Conservation (phyloP, 2,113 vertebrate genomes). For the Chlorocebus sabaeus region DNA sequence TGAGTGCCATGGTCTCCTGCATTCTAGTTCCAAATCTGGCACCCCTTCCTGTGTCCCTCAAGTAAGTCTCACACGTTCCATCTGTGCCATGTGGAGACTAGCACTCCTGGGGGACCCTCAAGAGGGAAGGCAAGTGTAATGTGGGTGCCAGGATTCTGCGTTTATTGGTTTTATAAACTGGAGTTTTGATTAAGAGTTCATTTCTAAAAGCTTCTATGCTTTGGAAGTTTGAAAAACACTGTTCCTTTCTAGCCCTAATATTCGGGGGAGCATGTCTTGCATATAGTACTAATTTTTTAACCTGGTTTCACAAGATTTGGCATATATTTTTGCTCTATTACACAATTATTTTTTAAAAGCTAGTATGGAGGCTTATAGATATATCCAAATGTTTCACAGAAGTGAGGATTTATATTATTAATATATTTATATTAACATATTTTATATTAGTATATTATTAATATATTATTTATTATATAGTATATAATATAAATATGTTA, state of each 20-base stretch:
- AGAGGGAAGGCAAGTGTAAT: not conserved
- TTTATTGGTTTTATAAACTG: not conserved
- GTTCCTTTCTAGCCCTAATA: not conserved
- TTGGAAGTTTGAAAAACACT: not conserved
- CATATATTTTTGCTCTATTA: not conserved
- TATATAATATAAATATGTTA: no score
- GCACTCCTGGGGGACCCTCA: not conserved
- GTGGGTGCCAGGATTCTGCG: not conserved
- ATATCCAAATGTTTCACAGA: not conserved
- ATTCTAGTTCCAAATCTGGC: not conserved
- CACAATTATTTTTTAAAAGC: not conserved
- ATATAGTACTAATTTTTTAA: not conserved
- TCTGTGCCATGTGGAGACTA: no score
- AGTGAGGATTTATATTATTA: not conserved
- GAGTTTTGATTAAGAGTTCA: not conserved
- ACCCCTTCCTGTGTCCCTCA: not conserved
- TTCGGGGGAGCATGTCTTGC: not conserved
- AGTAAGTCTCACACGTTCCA: not conserved
- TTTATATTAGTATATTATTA: not conserved
- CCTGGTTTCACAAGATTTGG: not conserved
- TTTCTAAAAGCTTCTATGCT: not conserved
- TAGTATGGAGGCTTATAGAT: not conserved
- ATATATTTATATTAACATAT: no score
- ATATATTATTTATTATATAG: no score
- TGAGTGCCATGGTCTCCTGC: rapidly evolving